Percentiles rank a stretch among this genome's conserved stretches.
Evolutionary conservation across 2,797 vertebrate species (phyloP).

Genomic region (Notamacropus eugenii): DNA sequence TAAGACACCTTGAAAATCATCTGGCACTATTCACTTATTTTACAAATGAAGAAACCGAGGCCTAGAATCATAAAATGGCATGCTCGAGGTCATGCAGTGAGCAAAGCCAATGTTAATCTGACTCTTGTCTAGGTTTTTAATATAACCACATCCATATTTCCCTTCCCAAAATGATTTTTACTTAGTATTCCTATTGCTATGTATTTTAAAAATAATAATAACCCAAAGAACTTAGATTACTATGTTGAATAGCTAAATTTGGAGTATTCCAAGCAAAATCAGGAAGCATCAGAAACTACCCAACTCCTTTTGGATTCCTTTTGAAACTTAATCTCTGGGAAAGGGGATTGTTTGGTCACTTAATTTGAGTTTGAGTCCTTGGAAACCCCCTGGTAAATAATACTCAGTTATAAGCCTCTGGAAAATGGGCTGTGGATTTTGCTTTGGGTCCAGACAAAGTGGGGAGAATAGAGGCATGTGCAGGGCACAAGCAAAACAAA

Average conservation of each 20-base stretch:
- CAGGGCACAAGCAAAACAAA: background rate
- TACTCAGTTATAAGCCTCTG: background rate
- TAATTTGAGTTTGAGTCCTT: background rate
- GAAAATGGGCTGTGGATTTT: background rate
- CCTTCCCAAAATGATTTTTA: conserved; percentile 29
- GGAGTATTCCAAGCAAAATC: conserved; percentile 13
- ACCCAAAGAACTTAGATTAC: conserved; percentile 40
- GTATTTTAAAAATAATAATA: background rate
- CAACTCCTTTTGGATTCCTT: background rate
- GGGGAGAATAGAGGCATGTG: background rate
- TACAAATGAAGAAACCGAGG: background rate
- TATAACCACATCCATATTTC: background rate
- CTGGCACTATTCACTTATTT: background rate
- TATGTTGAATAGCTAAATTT: background rate
- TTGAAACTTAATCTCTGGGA: background rate
- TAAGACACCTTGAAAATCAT: background rate
- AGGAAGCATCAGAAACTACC: background rate
- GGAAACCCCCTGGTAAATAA: background rate
- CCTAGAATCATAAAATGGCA: background rate
- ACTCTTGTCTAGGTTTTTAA: background rate
- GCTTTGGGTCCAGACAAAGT: background rate
- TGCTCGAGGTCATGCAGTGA: background rate
- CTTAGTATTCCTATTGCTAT: conserved; percentile 6
- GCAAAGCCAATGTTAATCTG: background rate
- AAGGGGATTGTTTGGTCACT: background rate